A percentile compares a stretch with the other conserved stretches of the same genome.
These are phyloP conservation scores for Thamnophis elegans DNA, from an alignment of 2,797 vertebrate genomes.

Conservation along the genomic window DNA sequence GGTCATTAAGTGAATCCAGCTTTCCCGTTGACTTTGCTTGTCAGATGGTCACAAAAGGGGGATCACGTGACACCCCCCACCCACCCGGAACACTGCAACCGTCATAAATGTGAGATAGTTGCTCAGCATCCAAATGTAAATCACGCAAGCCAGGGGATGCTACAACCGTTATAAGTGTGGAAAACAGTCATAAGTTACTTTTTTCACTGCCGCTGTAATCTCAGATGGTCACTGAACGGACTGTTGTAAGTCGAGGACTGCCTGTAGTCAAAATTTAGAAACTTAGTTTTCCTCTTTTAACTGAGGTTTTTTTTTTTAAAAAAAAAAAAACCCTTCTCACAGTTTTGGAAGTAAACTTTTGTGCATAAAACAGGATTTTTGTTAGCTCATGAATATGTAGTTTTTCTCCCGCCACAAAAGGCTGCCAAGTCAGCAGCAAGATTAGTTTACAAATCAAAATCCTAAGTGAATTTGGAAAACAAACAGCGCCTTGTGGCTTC, in stretches of 20 bases:
- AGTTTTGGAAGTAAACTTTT: constrained; percentile 53
- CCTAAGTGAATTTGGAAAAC: constrained; percentile 57
- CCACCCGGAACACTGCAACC: too few species aligned
- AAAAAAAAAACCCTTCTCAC: too few species aligned
- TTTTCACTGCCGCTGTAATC: background rate
- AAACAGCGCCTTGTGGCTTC: constrained; percentile 58
- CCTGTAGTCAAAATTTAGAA: background rate
- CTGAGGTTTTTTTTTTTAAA: constrained; percentile 27
- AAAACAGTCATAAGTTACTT: background rate
- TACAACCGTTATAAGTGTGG: background rate
- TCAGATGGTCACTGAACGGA: background rate
- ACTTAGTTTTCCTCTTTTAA: constrained; percentile 41
- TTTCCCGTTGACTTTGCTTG: too few species aligned
- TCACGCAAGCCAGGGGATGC: too few species aligned
- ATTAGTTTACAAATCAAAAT: constrained; percentile 57
- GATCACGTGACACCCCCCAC: too few species aligned
- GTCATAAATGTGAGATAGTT: too few species aligned
- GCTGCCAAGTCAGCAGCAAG: constrained; percentile 48
- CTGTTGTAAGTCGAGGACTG: background rate
- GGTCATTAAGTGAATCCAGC: too few species aligned
- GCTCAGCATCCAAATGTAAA: background rate
- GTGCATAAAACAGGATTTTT: constrained; percentile 53
- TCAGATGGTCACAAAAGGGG: too few species aligned
- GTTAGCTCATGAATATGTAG: constrained; percentile 50
- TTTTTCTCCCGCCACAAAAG: constrained; percentile 52